Conservation (phyloP, 2,797 vertebrate genomes). For the Diplodus puntazzo region DNA sequence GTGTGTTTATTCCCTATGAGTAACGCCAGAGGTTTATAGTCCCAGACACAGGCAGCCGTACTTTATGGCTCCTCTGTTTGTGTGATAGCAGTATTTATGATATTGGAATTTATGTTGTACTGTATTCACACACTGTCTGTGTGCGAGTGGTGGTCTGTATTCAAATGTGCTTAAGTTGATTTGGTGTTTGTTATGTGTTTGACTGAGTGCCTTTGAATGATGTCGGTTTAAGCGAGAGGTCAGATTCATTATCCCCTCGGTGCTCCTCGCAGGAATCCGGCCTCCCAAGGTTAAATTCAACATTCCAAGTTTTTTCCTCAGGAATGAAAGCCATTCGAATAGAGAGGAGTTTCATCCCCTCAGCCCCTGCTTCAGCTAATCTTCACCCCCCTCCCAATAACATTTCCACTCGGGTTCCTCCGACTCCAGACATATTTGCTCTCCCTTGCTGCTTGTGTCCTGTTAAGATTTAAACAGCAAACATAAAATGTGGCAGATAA, state of each 20-base stretch:
- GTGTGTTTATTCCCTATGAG: slow-evolving; percentile 82
- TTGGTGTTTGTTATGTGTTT: slow-evolving; percentile 62
- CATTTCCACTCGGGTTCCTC: slow-evolving; percentile 84
- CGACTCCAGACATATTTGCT: slow-evolving; percentile 86
- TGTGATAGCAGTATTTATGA: slow-evolving; percentile 84
- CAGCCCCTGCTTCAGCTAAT: slow-evolving; percentile 80
- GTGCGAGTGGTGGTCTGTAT: slow-evolving; percentile 56
- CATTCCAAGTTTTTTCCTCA: slow-evolving; percentile 66
- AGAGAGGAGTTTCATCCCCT: slow-evolving; percentile 78
- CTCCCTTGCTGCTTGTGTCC: slow-evolving; percentile 82
- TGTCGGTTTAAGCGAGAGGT: slow-evolving; percentile 66
- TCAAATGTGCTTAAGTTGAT: slow-evolving; percentile 67
- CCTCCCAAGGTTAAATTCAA: slow-evolving; percentile 76
- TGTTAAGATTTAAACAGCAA: slow-evolving; percentile 88
- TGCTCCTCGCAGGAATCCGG: slow-evolving; percentile 57
- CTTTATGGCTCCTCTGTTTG: slow-evolving; percentile 80
- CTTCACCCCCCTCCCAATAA: slow-evolving; percentile 80
- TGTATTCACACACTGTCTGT: slow-evolving; percentile 68
- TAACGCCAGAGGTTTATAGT: slow-evolving; percentile 83
- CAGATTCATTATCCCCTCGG: slow-evolving; percentile 62
- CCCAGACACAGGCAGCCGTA: slow-evolving; percentile 77
- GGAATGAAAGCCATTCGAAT: slow-evolving; percentile 72
- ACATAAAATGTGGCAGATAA: slow-evolving; percentile 86
- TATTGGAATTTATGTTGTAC: slow-evolving; percentile 80
- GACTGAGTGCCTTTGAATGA: slow-evolving; percentile 68